Percentiles rank a stretch among this genome's conserved stretches.
Evolutionary conservation across 1,140 invertebrate genomes (phyloP).

Genomic region (Heliconius himera): DNA sequence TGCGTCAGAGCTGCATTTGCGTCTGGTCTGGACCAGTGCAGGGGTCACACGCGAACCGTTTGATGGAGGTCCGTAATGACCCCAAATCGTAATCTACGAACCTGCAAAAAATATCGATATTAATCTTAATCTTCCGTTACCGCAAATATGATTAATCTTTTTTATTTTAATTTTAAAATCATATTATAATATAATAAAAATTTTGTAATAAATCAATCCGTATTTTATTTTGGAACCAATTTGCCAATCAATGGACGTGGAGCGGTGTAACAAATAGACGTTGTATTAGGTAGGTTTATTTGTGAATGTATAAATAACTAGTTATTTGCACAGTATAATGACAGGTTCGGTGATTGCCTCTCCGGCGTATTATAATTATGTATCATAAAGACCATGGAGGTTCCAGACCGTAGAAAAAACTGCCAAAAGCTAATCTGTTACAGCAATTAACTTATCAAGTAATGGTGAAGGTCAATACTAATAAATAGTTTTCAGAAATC

Average conservation of each 20-base stretch:
- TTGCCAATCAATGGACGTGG: constrained; percentile 57
- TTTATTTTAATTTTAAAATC: constrained; percentile 30
- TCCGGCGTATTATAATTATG: constrained; percentile 73
- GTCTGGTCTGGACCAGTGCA: constrained; percentile 15
- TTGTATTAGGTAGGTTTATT: constrained; percentile 56
- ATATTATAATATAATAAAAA: constrained; percentile 17
- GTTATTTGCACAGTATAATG: constrained; percentile 77
- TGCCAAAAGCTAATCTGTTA: constrained; percentile 74
- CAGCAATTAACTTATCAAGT: constrained; percentile 78
- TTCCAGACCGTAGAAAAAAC: constrained; percentile 63
- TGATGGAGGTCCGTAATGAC: constrained; percentile 64
- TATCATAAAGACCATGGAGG: constrained; percentile 70
- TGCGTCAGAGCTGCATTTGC: constrained; percentile 53
- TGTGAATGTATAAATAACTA: constrained; percentile 68
- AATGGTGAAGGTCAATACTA: constrained; percentile 46
- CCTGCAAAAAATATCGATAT: constrained; percentile 66
- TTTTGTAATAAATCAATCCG: constrained; percentile 41
- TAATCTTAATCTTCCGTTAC: constrained; percentile 72
- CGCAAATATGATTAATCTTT: constrained; percentile 45
- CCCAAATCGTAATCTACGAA: constrained; percentile 61
- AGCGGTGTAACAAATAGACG: constrained; percentile 46
- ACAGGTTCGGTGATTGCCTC: constrained; percentile 72
- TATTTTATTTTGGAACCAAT: constrained; percentile 50
- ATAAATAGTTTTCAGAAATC: constrained; percentile 40
- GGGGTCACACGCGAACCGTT: constrained; percentile 39